Percentiles rank a stretch among this genome's conserved stretches.
These are phyloP conservation scores for Lethenteron camtschaticum DNA, from an alignment of 2,113 vertebrate species.

Conservation along the genomic window DNA sequence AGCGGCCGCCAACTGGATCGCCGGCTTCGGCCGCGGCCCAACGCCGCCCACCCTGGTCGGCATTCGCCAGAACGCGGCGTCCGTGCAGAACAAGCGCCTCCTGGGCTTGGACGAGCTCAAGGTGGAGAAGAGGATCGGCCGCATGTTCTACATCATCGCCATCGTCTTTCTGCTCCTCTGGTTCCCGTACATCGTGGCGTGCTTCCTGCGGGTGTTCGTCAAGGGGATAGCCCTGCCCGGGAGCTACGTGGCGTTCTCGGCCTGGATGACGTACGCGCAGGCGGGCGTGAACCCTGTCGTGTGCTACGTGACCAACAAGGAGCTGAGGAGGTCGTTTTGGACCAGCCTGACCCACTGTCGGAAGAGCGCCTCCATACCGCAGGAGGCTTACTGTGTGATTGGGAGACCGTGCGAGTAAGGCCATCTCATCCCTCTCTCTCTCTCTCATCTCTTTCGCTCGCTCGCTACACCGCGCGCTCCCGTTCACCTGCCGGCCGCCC, in stretches of 20 bases:
- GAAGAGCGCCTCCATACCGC: constrained; percentile 62
- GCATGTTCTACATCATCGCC: constrained; percentile 83
- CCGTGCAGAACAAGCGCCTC: constrained; percentile 58
- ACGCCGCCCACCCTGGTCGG: constrained; percentile 74
- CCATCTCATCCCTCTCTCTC: no score
- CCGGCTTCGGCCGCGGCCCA: constrained; percentile 65
- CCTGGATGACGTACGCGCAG: constrained; percentile 87
- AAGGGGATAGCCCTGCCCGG: constrained; percentile 58
- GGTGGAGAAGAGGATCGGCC: constrained; percentile 61
- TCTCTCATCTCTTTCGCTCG: no score
- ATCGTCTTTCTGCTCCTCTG: constrained; percentile 72
- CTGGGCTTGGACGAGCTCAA: constrained; percentile 79
- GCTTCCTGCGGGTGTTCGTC: constrained; percentile 80
- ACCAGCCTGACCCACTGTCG: constrained; percentile 67
- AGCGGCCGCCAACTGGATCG: constrained; percentile 79
- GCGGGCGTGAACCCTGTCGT: constrained; percentile 74
- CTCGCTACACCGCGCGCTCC: no score
- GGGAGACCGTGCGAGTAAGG: no score
- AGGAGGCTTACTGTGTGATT: constrained; percentile 79
- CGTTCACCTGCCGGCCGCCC: no score
- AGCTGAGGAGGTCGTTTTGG: constrained; percentile 68
- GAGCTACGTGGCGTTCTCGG: constrained; percentile 58
- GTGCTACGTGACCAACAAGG: constrained; percentile 74
- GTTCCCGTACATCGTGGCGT: constrained; percentile 75
- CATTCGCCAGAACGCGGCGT: constrained; percentile 59